These are phyloP conservation scores for Rhadinocentrus ornatus DNA, from an alignment of 2,797 vertebrate species.

Conservation along the genomic window DNA sequence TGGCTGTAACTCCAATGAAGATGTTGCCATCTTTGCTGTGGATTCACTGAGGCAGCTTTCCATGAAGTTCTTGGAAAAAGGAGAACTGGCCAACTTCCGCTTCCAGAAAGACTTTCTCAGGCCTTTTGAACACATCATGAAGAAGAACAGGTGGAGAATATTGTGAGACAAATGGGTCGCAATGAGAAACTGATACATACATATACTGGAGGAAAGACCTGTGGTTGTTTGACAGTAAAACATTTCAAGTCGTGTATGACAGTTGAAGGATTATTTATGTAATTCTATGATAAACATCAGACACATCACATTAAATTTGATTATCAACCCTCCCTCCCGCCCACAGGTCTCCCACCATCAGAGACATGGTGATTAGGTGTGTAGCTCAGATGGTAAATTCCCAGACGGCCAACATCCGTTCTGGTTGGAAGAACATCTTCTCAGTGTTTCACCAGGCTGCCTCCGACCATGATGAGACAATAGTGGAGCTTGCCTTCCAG, in stretches of 20 bases:
- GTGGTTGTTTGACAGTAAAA: neutral
- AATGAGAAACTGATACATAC: no score
- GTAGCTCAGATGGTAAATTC: slow-evolving; percentile 99
- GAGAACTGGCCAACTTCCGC: slow-evolving; percentile 97
- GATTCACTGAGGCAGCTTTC: slow-evolving; percentile 97
- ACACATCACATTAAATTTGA: neutral
- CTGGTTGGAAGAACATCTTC: slow-evolving; percentile 96
- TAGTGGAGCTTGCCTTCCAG: slow-evolving; percentile 98
- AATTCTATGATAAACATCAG: neutral
- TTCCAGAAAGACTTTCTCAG: slow-evolving; percentile 99
- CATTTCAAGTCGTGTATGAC: neutral
- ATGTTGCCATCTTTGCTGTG: slow-evolving; percentile 98
- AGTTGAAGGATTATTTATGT: neutral
- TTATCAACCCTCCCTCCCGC: neutral
- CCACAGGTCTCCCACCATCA: slow-evolving; percentile 84
- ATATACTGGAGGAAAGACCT: neutral
- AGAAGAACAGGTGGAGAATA: slow-evolving; percentile 91
- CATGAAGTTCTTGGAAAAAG: slow-evolving; percentile 99
- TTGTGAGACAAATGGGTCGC: neutral
- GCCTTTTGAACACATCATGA: slow-evolving; percentile 99
- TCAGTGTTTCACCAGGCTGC: slow-evolving; percentile 98
- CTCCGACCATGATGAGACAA: slow-evolving; percentile 98
- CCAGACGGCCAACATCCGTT: slow-evolving; percentile 98
- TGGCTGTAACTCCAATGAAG: slow-evolving; percentile 97
- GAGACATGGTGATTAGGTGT: slow-evolving; percentile 99